Percentiles rank a stretch among this genome's conserved stretches.
Conservation (phyloP, 2,797 vertebrate species). For the Danio kyathit region DNA sequence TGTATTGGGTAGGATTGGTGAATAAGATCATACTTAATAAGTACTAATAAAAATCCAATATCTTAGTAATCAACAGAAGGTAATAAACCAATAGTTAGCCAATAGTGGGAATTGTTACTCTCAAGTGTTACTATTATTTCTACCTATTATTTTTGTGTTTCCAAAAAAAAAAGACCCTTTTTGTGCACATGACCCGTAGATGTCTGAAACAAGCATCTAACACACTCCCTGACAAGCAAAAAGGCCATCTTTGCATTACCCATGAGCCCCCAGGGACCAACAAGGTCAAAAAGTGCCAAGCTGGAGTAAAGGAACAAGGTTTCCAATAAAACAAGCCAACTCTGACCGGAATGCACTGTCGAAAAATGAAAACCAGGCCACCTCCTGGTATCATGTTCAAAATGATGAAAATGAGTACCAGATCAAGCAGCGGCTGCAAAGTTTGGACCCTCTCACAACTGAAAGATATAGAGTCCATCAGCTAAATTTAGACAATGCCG, state of each 20-base stretch:
- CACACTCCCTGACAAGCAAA: conserved; percentile 14
- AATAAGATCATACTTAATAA: no score
- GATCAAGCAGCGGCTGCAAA: conserved; percentile 73
- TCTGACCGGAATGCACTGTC: conserved; percentile 74
- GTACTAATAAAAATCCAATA: no score
- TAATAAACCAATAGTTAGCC: no score
- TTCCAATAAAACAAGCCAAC: conserved; percentile 85
- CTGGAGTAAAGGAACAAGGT: conserved; percentile 81
- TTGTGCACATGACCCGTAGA: background rate
- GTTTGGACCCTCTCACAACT: conserved; percentile 66
- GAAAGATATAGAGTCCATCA: conserved; percentile 67
- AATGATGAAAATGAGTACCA: conserved; percentile 82
- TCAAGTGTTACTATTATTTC: background rate
- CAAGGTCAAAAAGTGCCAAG: conserved; percentile 74
- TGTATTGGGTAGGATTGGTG: no score
- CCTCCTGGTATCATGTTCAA: conserved; percentile 76
- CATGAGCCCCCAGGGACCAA: conserved; percentile 74
- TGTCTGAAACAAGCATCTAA: conserved; percentile 21
- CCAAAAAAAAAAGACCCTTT: background rate
- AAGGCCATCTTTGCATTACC: conserved; percentile 55
- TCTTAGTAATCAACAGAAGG: no score
- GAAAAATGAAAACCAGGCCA: conserved; percentile 83
- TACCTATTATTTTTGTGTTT: background rate
- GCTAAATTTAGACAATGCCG: conserved; percentile 66
- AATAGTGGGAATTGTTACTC: no score